phyloP scores from a whole-genome alignment of 2,797 vertebrate species.

The Gymnoscopelus braueri region DNA sequence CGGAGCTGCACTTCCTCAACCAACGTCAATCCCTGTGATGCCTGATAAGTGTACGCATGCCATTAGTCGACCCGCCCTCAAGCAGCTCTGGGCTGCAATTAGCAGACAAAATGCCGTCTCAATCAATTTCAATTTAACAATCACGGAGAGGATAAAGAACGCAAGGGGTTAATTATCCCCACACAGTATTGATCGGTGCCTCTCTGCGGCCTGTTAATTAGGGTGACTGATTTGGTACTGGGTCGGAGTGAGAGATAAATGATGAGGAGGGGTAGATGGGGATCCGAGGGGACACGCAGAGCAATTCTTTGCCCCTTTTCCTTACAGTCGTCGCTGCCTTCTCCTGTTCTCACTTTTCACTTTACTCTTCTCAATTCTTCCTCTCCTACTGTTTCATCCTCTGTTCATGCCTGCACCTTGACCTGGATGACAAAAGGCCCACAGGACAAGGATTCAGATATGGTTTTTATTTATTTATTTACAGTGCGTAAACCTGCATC shows the following conservation, averaged over 20 bases:
- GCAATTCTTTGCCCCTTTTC: slow-evolving; percentile 21
- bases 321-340: not conserved
- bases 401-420: slow-evolving; percentile 21
- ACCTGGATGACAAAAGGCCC: slow-evolving; percentile 27
- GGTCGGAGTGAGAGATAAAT: slow-evolving; percentile 56
- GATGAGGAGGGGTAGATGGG: slow-evolving; percentile 35
- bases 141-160: slow-evolving; percentile 46
- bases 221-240: slow-evolving; percentile 62
- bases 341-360: slow-evolving; percentile 3
- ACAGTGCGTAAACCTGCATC: slow-evolving; percentile 36
- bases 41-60: slow-evolving; percentile 26
- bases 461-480: slow-evolving; percentile 1
- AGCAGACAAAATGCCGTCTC: slow-evolving; percentile 58
- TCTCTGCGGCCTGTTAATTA: slow-evolving; percentile 69
- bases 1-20: not conserved
- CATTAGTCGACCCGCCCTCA: slow-evolving; percentile 35
- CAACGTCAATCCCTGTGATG: slow-evolving; percentile 13
- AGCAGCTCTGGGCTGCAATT: slow-evolving; percentile 54
- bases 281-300: not conserved
- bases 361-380: not conserved
- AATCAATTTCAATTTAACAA: slow-evolving; percentile 74
- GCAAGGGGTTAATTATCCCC: slow-evolving; percentile 69
- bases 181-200: slow-evolving; percentile 63
- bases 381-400: slow-evolving; percentile 1
- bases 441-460: slow-evolving; percentile 14